phyloP scores from a whole-genome alignment of 2,113 vertebrate species.

The Lagopus muta region DNA sequence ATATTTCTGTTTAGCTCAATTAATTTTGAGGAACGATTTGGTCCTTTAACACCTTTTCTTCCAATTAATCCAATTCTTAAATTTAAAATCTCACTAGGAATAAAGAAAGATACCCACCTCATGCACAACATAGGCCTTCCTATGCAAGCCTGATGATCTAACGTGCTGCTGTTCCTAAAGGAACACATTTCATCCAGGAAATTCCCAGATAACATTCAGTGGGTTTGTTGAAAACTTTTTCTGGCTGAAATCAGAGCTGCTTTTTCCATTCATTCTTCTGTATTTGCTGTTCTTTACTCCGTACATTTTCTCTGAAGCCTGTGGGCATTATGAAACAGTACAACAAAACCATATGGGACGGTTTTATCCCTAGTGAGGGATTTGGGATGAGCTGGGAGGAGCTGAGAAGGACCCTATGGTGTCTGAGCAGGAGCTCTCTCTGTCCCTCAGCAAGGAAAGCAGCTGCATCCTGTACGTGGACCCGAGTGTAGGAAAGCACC shows the following conservation, averaged over 20 bases:
- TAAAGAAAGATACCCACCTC: neutral
- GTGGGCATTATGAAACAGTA: neutral
- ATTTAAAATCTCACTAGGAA: neutral
- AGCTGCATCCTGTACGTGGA: neutral
- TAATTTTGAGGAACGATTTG: neutral
- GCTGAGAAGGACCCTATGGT: neutral
- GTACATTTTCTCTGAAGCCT: neutral
- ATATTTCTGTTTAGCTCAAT: neutral
- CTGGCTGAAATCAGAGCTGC: neutral
- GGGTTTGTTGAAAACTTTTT: neutral
- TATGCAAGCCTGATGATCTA: constrained; percentile 5
- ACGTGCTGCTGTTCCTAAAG: neutral
- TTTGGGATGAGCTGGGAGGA: neutral
- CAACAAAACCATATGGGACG: neutral
- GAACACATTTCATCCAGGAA: neutral
- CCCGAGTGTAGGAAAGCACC: neutral
- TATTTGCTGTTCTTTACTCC: neutral
- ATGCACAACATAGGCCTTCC: neutral
- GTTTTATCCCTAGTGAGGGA: neutral
- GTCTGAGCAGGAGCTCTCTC: neutral
- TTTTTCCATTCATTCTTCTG: neutral
- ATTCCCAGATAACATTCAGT: neutral
- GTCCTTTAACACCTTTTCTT: neutral
- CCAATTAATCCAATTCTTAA: neutral
- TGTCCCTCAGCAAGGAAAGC: neutral